Evolutionary conservation across 2,888 invertebrate genomes (phyloP).

Genomic region (Pantelozetes paolii): DNA sequence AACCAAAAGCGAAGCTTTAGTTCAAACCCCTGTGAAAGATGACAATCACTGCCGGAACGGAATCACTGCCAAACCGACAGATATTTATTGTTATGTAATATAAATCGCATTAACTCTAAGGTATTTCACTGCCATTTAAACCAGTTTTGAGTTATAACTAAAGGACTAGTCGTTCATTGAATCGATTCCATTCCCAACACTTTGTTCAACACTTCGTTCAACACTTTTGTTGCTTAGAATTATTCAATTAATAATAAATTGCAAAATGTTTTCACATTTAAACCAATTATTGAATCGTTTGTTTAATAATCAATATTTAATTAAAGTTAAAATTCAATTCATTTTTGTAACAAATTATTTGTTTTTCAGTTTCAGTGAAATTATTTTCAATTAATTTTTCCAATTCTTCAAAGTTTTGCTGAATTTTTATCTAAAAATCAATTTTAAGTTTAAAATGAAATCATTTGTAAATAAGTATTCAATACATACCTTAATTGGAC

Average conservation of each 20-base stretch:
- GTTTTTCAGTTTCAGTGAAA: slow-evolving; percentile 65
- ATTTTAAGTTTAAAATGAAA: neutral
- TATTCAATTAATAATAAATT: slow-evolving; percentile 6
- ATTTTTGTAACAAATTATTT: slow-evolving; percentile 40
- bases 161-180: slow-evolving; percentile 29
- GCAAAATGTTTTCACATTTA: slow-evolving; percentile 8
- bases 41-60: slow-evolving; percentile 8
- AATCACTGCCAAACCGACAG: slow-evolving; percentile 36
- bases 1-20: neutral
- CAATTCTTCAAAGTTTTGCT: slow-evolving; percentile 1
- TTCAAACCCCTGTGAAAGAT: slow-evolving; percentile 23
- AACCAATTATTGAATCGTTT: neutral
- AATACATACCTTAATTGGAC: slow-evolving; percentile 73
- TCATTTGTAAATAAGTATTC: neutral
- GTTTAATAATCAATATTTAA: neutral
- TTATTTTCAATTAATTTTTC: slow-evolving; percentile 62
- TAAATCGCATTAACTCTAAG: slow-evolving; percentile 21
- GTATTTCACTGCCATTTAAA: slow-evolving; percentile 33
- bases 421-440: slow-evolving; percentile 21
- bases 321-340: neutral
- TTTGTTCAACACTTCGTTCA: too few species aligned
- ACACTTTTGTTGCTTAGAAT: slow-evolving; percentile 33
- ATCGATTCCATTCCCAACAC: slow-evolving; percentile 27
- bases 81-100: slow-evolving; percentile 38
- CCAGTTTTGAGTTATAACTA: slow-evolving; percentile 2